phyloP scores from a whole-genome alignment of 37 sponge, comb jelly and placozoan species.

The Theonella swinhoei region DNA sequence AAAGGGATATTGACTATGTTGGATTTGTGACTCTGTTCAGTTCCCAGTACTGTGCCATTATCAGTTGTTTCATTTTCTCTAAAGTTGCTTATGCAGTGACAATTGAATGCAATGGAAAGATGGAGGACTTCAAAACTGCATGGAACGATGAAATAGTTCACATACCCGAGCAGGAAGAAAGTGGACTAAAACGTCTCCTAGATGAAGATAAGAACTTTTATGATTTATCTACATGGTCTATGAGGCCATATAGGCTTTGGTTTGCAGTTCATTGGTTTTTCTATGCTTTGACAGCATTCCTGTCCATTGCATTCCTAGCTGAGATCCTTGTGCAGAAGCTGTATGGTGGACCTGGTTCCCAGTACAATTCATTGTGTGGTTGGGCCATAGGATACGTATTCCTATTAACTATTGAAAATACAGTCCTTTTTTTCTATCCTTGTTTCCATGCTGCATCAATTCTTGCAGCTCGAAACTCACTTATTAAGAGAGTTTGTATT shows the following conservation, averaged over 20 bases:
- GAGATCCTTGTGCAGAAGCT: background rate
- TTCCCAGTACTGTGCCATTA: background rate
- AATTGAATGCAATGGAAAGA: background rate
- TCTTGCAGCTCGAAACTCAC: background rate
- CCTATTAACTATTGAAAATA: constrained; percentile 11
- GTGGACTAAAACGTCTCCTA: too few relatives aligned
- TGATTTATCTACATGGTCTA: too few relatives aligned
- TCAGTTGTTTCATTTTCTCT: constrained; percentile 23
- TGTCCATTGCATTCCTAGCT: constrained; percentile 22
- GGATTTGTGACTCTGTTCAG: background rate
- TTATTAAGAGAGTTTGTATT: constrained; percentile 23
- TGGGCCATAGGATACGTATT: background rate
- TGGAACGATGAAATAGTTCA: too few relatives aligned
- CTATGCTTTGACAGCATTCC: constrained; percentile 13
- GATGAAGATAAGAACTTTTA: too few relatives aligned
- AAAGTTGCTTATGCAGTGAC: background rate
- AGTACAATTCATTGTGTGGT: background rate
- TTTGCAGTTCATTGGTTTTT: constrained; percentile 35
- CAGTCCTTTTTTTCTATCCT: constrained; percentile 29
- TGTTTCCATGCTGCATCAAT: constrained; percentile 36
- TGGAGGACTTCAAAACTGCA: too few relatives aligned
- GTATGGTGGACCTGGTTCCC: background rate
- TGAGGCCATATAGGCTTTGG: constrained; percentile 24
- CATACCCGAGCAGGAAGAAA: too few relatives aligned
- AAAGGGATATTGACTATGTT: background rate